A percentile compares a stretch with the other conserved stretches of the same genome.
These are phyloP conservation scores for Poecilia latipinna DNA, from an alignment of 2,113 vertebrate genomes.

Conservation along the genomic window DNA sequence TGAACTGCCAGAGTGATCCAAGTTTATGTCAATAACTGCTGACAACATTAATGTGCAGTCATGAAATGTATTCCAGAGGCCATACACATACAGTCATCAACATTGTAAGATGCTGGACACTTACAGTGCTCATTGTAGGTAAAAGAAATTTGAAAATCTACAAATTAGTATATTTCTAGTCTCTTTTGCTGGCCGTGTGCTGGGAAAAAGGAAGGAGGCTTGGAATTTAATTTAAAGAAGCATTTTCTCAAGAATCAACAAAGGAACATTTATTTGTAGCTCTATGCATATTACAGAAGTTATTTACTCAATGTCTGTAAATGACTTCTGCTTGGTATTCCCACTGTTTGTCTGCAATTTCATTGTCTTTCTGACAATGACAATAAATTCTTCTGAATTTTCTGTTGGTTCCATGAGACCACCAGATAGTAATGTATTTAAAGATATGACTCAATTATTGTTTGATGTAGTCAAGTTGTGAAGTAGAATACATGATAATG, in stretches of 20 bases:
- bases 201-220: background rate
- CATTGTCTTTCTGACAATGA: too few relatives aligned
- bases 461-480: background rate
- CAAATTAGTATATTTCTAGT: background rate
- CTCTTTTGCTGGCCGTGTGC: background rate
- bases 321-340: background rate
- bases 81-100: background rate
- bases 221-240: background rate
- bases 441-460: background rate
- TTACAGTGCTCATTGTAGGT: too few relatives aligned
- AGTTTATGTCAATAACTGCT: background rate
- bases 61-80: background rate
- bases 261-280: background rate
- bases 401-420: background rate
- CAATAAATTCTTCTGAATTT: too few relatives aligned
- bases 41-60: background rate
- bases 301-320: too few relatives aligned
- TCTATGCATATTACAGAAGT: background rate
- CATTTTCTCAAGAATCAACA: too few relatives aligned
- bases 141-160: background rate
- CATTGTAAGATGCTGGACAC: too few relatives aligned
- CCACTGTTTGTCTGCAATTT: background rate
- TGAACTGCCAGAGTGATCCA: background rate
- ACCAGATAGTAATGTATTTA: background rate
- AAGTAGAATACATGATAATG: background rate